A percentile compares a stretch with the other conserved stretches of the same genome.
These are phyloP conservation scores for Stenichneumon culpator DNA, from an alignment of 2,888 invertebrate genomes.

Conservation along the genomic window DNA sequence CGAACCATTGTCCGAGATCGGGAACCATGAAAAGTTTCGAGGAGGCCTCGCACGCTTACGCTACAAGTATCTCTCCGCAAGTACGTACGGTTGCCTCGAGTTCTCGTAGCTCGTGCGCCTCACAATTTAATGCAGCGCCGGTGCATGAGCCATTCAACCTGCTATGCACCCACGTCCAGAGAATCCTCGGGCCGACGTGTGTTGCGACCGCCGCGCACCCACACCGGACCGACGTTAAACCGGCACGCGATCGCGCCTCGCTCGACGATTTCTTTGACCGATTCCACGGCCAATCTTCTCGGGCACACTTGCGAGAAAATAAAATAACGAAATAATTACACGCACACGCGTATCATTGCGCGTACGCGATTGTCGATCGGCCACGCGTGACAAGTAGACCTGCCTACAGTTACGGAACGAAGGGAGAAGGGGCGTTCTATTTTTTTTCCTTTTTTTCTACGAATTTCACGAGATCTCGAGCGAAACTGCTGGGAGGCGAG, in stretches of 20 bases:
- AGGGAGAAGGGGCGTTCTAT: neutral
- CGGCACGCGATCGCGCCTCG: constrained; percentile 67
- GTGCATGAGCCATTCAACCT: constrained; percentile 47
- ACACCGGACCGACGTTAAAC: constrained; percentile 2
- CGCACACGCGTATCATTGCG: constrained; percentile 3
- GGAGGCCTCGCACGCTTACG: constrained; percentile 65
- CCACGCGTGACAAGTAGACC: constrained; percentile 48
- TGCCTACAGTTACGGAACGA: constrained; percentile 13
- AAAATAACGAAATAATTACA: constrained; percentile 34
- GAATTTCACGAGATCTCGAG: neutral
- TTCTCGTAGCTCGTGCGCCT: constrained; percentile 53
- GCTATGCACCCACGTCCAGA: constrained; percentile 56
- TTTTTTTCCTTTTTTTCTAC: neutral
- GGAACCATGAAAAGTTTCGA: constrained; percentile 78
- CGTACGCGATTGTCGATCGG: constrained; percentile 19
- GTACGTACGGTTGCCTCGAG: constrained; percentile 31
- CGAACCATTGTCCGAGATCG: constrained; percentile 79
- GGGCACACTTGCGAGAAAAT: constrained; percentile 41
- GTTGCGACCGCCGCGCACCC: neutral
- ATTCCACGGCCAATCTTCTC: constrained; percentile 58
- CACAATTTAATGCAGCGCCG: constrained; percentile 59
- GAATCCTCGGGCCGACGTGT: constrained; percentile 8
- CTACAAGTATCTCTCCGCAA: constrained; percentile 27
- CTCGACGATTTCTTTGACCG: constrained; percentile 55
- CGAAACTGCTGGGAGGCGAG: neutral